Base-by-base conservation (phyloP, 1,140 invertebrate species). In the Drosophila lini region DNA sequence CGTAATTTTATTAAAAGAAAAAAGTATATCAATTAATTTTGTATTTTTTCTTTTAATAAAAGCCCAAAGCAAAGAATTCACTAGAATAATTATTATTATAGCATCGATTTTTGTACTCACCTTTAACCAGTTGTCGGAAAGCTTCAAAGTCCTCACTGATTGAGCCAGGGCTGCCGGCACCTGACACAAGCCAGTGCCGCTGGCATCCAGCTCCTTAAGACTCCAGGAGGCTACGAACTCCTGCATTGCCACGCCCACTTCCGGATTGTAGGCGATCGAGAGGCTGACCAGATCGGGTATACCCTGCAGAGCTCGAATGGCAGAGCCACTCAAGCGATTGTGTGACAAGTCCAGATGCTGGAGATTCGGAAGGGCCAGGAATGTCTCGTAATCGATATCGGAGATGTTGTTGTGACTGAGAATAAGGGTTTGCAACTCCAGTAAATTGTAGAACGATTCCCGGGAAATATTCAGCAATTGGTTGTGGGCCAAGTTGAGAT, bases 151-250 rank as follows among this genome's bases (percentile, higher is more conserved):
- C 25, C 96, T 93, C 16, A 98, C 95, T 1, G 97, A 97, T 86
- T 96, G 95, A 8, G 97, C 97, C 52, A 98, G 93, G 44, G 96
- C 95, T 52, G 96, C 95, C 2, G 97, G 97, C 22, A 98, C 95
- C 80, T 95, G 94, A 57, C 94, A 94, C 15, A 98, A 93, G 31
- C 96, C 95, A 2, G 96, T 97, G 62, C 95, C 94, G 6, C 97
- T 97, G 4, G 97, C 96, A 68, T 92, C 91, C 78, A 92, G 50
- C 58, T 92, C 91, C 63, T 93, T 80, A 93, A 94, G 62, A 28
- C 95, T 93, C 77, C 93, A 92, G 22, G 93, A 89, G 8, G 91
- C 93, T 6, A 93, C 84, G 70, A 92, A 91, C 67, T 90, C 91
- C 57, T 91, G 89, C 81, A 90, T 83, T 9, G 91, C 85, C 7